Evolutionary conservation across 2,113 vertebrate species (phyloP).

Genomic region (Silurus asotus): DNA sequence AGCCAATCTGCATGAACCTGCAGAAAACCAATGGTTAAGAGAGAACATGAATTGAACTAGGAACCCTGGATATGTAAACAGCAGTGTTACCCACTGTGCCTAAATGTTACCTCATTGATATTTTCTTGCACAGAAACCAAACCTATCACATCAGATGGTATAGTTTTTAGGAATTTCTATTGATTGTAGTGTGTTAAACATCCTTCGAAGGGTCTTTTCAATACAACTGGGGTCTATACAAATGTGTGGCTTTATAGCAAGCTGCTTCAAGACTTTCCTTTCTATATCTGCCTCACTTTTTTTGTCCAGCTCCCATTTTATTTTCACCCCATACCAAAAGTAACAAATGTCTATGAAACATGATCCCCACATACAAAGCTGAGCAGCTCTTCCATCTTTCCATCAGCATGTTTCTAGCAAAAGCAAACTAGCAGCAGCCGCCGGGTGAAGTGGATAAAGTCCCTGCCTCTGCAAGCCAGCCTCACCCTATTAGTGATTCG

Average conservation of each 20-base stretch:
- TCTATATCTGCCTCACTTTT: background rate
- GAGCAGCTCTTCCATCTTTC: background rate
- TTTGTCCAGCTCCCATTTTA: background rate
- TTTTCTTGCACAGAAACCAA: background rate
- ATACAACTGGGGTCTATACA: background rate
- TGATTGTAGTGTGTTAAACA: background rate
- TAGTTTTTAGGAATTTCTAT: background rate
- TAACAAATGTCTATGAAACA: background rate
- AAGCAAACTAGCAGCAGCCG: background rate
- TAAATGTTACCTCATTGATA: background rate
- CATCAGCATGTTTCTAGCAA: constrained; percentile 6
- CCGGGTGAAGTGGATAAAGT: constrained; percentile 32
- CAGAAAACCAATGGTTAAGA: no score
- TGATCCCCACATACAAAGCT: background rate
- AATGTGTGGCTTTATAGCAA: background rate
- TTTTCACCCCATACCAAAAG: background rate
- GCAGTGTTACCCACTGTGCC: background rate
- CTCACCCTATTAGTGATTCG: constrained; percentile 44
- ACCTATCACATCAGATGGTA: background rate
- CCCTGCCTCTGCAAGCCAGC: constrained; percentile 18
- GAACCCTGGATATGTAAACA: background rate
- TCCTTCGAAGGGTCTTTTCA: background rate
- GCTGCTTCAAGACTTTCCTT: background rate
- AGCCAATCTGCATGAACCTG: background rate
- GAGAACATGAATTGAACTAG: no score